These are phyloP conservation scores for Upupa epops DNA, from an alignment of 2,113 vertebrate genomes.

Conservation along the genomic window DNA sequence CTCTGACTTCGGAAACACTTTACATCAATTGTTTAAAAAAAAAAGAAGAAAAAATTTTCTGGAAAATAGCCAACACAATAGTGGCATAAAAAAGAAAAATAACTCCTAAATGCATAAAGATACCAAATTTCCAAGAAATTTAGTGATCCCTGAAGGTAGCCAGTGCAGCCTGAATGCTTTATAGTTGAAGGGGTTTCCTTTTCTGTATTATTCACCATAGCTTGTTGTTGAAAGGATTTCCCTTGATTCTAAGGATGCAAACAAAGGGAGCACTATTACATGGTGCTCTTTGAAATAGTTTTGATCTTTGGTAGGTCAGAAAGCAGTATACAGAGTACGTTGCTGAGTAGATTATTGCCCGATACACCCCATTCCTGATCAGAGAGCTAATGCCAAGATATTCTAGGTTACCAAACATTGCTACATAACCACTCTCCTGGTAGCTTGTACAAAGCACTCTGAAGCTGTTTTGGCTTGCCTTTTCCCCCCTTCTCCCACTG, in stretches of 20 bases:
- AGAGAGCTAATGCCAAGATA: neutral
- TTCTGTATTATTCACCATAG: neutral
- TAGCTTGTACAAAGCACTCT: too few species aligned
- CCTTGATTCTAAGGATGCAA: constrained; percentile 40
- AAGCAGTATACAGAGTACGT: neutral
- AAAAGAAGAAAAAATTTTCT: neutral
- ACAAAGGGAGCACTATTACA: constrained; percentile 55
- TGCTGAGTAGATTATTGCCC: neutral
- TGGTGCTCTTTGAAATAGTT: neutral
- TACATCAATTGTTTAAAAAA: constrained; percentile 18
- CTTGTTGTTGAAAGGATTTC: constrained; percentile 26
- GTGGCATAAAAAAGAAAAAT: neutral
- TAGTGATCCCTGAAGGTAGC: constrained; percentile 9
- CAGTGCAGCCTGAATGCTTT: neutral
- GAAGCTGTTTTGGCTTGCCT: neutral
- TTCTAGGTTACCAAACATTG: neutral
- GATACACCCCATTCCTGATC: neutral
- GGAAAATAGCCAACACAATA: neutral
- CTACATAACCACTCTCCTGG: neutral
- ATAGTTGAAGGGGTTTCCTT: constrained; percentile 26
- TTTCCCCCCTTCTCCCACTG: neutral
- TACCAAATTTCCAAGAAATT: constrained; percentile 1
- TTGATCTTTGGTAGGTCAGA: neutral
- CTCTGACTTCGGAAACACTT: constrained; percentile 29
- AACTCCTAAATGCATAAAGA: constrained; percentile 16